phyloP scores from a whole-genome alignment of 2,888 invertebrate genomes.

The Idaea biselata region DNA sequence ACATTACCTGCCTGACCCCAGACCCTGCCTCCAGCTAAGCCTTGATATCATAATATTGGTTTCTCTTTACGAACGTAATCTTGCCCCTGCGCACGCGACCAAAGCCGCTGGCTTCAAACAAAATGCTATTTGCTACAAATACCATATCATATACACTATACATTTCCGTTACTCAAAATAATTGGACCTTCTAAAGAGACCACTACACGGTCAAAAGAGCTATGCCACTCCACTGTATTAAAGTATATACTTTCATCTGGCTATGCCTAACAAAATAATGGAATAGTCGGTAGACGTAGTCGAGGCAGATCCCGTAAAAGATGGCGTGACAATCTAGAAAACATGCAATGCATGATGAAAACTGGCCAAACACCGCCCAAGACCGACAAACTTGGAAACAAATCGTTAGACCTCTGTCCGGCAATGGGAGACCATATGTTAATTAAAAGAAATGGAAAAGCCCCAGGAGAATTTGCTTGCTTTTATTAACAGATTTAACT shows the following conservation, averaged over 20 bases:
- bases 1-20: not conserved
- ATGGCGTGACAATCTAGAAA: too few relatives aligned
- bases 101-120: not conserved
- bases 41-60: not conserved
- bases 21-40: not conserved
- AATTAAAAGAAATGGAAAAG: not conserved
- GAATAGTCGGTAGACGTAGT: too few relatives aligned
- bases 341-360: too few relatives aligned
- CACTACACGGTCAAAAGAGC: not conserved
- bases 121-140: not conserved
- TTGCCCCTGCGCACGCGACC: not conserved
- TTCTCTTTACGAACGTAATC: not conserved
- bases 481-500: not conserved
- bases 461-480: not conserved
- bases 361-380: too few relatives aligned
- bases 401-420: too few relatives aligned
- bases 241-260: not conserved
- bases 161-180: conserved; percentile 4
- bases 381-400: too few relatives aligned
- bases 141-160: not conserved
- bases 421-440: too few relatives aligned
- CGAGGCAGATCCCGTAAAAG: too few relatives aligned
- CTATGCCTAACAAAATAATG: not conserved
- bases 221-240: not conserved
- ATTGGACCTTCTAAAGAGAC: not conserved